Conservation (phyloP, 2,113 vertebrate species). For the Neodon shergylaensis region DNA sequence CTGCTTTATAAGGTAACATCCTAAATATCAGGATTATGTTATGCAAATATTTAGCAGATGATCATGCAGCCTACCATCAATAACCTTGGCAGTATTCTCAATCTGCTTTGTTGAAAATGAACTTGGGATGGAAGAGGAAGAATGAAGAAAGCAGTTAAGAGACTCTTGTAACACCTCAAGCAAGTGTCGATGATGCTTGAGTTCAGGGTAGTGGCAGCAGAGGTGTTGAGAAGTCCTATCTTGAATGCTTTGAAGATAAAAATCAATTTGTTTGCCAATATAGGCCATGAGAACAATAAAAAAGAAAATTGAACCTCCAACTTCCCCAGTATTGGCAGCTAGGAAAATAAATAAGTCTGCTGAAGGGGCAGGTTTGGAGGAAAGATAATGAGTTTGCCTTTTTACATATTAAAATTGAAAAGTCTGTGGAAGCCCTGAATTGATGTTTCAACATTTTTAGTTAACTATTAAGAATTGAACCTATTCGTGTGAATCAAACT, state of each 20-base stretch:
- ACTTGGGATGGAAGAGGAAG: not conserved
- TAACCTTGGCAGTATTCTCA: not conserved
- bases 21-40: not conserved
- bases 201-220: not conserved
- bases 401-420: conserved; percentile 1
- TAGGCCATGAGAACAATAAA: not conserved
- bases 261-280: not conserved
- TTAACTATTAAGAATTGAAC: conserved; percentile 18
- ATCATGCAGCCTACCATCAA: not conserved
- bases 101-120: not conserved
- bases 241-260: conserved; percentile 29
- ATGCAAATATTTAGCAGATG: not conserved
- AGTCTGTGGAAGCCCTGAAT: not conserved
- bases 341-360: not conserved
- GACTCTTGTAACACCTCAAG: not conserved
- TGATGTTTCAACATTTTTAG: not conserved
- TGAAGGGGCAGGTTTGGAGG: not conserved
- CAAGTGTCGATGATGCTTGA: not conserved
- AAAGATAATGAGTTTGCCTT: not conserved
- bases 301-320: not conserved
- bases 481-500: not conserved
- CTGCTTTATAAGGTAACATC: not conserved
- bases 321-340: not conserved
- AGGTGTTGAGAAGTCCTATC: not conserved
- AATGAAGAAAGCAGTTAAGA: not conserved